Percentiles rank a stretch among this genome's conserved stretches.
phyloP scores from a whole-genome alignment of 2,113 vertebrate species.

The Clarias macrocephalus region DNA sequence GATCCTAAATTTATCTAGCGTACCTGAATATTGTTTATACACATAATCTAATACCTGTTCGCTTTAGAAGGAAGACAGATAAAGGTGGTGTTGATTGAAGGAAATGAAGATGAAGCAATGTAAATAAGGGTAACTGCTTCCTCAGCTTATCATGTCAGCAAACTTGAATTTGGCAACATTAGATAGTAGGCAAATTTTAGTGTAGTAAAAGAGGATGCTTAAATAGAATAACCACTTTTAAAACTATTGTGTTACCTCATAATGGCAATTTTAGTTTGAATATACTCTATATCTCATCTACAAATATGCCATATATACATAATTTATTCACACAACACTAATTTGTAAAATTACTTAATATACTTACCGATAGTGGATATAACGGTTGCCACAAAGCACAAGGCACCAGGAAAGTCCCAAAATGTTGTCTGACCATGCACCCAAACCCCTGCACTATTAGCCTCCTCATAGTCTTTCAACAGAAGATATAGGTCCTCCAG shows the following conservation, averaged over 20 bases:
- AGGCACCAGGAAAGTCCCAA: slow-evolving; percentile 87
- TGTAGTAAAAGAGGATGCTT: not conserved
- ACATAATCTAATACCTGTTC: not conserved
- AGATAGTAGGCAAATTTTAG: not conserved
- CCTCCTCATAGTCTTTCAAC: slow-evolving; percentile 82
- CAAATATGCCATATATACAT: not conserved
- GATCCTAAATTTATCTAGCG: not conserved
- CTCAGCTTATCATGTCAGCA: not conserved
- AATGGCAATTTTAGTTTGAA: not conserved
- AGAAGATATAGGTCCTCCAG: slow-evolving; percentile 75
- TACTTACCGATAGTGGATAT: slow-evolving; percentile 86
- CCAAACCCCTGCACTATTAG: slow-evolving; percentile 78
- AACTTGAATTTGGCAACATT: not conserved
- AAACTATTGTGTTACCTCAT: not conserved
- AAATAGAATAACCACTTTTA: not conserved
- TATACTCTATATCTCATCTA: not conserved
- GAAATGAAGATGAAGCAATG: not conserved
- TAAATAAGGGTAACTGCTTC: not conserved
- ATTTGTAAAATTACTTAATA: not conserved
- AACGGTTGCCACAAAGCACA: slow-evolving; percentile 89
- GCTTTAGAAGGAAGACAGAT: not conserved
- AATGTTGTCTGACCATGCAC: slow-evolving; percentile 77
- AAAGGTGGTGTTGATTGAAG: not conserved
- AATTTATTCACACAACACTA: too few species aligned
- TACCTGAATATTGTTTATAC: not conserved